These are phyloP conservation scores for Axis porcinus DNA, from an alignment of 2,113 vertebrate species.

Conservation along the genomic window DNA sequence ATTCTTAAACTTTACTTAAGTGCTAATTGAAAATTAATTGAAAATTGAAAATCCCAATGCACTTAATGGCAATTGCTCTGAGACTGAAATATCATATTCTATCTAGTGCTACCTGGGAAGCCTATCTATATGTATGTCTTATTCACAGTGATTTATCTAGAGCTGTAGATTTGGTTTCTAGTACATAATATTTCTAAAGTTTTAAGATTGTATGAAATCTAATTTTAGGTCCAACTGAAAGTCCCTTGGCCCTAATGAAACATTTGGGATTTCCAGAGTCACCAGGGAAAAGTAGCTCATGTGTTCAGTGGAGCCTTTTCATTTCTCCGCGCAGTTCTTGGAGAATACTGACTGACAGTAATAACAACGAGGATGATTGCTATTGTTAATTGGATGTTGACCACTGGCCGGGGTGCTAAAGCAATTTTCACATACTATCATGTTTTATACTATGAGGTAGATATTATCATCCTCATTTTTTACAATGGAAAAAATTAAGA, in stretches of 20 bases:
- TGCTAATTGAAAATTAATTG: constrained; percentile 32
- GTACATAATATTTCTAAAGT: neutral
- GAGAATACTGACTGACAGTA: neutral
- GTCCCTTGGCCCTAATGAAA: neutral
- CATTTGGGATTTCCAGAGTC: neutral
- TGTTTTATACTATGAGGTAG: neutral
- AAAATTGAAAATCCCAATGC: neutral
- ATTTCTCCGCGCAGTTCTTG: neutral
- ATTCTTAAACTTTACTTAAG: constrained; percentile 23
- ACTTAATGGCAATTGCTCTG: constrained; percentile 25
- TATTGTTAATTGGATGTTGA: neutral
- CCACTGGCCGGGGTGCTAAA: neutral
- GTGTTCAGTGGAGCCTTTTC: neutral
- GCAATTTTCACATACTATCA: neutral
- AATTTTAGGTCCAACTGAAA: neutral
- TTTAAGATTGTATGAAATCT: neutral
- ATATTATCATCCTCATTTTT: neutral
- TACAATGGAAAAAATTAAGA: neutral
- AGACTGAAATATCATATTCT: neutral
- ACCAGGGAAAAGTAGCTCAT: neutral
- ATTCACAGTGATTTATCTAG: neutral
- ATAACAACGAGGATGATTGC: neutral
- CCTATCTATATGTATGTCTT: neutral
- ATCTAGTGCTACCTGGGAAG: neutral
- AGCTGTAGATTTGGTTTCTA: neutral